Percentiles rank a stretch among this genome's conserved stretches.
phyloP scores from a whole-genome alignment of 2,888 invertebrate genomes.

The Cryptus armator region DNA sequence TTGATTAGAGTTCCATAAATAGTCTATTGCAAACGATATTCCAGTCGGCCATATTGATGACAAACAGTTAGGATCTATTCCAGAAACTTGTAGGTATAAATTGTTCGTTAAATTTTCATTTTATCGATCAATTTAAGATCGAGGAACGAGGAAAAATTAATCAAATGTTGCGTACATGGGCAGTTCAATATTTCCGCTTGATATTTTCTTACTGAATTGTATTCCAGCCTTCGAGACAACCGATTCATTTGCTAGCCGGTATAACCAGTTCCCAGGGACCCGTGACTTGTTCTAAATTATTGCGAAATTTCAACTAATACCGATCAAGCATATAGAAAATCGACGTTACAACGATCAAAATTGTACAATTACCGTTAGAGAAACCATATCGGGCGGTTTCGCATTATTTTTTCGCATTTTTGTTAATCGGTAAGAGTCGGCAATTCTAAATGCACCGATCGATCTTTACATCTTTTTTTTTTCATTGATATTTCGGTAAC shows the following conservation, averaged over 20 bases:
- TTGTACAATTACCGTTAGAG: constrained; percentile 50
- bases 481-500: too few relatives aligned
- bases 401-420: too few relatives aligned
- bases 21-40: background rate
- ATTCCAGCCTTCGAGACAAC: background rate
- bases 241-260: constrained; percentile 41
- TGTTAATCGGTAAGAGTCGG: too few relatives aligned
- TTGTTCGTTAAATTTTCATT: constrained; percentile 4
- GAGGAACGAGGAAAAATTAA: too few relatives aligned
- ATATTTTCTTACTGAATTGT: constrained; percentile 49
- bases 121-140: too few relatives aligned
- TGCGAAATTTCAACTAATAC: constrained; percentile 51
- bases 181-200: constrained; percentile 24
- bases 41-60: constrained; percentile 3
- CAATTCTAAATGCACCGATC: too few relatives aligned
- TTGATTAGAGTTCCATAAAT: background rate
- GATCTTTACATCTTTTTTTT: too few relatives aligned
- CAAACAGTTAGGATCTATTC: constrained; percentile 9
- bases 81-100: constrained; percentile 29
- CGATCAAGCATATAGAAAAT: constrained; percentile 38
- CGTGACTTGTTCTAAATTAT: constrained; percentile 42
- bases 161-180: background rate
- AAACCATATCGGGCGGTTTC: too few relatives aligned
- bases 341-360: constrained; percentile 25
- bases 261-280: constrained; percentile 54